These are phyloP conservation scores for Oasisia sp. DNA, from an alignment of 2,888 invertebrate species.

Conservation along the genomic window DNA sequence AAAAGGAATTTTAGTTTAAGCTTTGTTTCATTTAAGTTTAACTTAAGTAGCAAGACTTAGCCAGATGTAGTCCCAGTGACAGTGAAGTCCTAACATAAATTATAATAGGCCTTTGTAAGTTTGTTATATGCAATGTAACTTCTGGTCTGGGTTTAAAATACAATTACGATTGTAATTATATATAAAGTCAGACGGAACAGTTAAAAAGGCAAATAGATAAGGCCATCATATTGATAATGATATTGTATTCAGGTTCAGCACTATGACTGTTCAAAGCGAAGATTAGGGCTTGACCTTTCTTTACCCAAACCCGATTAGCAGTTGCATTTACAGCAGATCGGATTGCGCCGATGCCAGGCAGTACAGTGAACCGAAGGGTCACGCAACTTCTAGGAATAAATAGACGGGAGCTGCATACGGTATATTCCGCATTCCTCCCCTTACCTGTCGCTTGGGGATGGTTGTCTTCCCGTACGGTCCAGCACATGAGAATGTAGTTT, in stretches of 20 bases:
- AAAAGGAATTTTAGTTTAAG: too few species aligned
- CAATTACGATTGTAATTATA: not conserved
- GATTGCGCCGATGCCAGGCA: not conserved
- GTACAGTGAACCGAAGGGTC: not conserved
- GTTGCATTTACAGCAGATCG: not conserved
- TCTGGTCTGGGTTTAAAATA: not conserved
- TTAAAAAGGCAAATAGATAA: not conserved
- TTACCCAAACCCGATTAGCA: not conserved
- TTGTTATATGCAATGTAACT: too few species aligned
- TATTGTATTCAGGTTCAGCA: not conserved
- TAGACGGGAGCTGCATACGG: not conserved
- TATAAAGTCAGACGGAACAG: not conserved
- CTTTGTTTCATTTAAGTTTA: too few species aligned
- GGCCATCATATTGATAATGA: not conserved
- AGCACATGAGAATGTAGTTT: slow-evolving; percentile 92
- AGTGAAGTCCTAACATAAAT: too few species aligned
- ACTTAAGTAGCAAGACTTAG: too few species aligned
- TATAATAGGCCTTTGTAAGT: too few species aligned
- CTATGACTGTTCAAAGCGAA: not conserved
- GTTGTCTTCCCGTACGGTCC: slow-evolving; percentile 90
- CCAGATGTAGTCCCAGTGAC: too few species aligned
- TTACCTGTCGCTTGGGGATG: slow-evolving; percentile 48
- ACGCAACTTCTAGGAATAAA: slow-evolving; percentile 12
- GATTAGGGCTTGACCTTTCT: not conserved
- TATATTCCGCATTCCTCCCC: slow-evolving; percentile 18